Evolutionary conservation across 2,888 invertebrate genomes (phyloP).

Genomic region (Desoria tigrina): DNA sequence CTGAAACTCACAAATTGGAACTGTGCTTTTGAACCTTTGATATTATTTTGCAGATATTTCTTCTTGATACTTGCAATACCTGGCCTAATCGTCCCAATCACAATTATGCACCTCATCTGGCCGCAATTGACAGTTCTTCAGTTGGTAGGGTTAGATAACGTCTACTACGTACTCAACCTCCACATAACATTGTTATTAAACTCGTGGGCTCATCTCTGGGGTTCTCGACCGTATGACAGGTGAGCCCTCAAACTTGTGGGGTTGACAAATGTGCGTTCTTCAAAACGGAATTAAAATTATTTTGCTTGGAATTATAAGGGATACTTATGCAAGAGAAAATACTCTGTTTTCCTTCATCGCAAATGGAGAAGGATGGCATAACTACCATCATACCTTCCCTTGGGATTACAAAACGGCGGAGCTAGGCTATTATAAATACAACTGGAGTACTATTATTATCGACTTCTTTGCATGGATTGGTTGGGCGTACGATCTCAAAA

Average conservation of each 20-base stretch:
- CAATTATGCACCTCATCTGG: neutral
- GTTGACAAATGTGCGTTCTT: too few species aligned
- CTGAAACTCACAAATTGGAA: neutral
- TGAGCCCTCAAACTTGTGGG: too few species aligned
- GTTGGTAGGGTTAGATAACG: neutral
- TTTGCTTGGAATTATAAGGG: too few species aligned
- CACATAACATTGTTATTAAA: slow-evolving; percentile 4
- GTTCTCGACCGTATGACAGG: slow-evolving; percentile 43
- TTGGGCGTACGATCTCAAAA: slow-evolving; percentile 84
- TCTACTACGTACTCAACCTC: neutral
- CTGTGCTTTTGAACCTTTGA: neutral
- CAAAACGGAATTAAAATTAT: too few species aligned
- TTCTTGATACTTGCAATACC: neutral
- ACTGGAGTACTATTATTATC: slow-evolving; percentile 75
- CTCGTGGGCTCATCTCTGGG: slow-evolving; percentile 15
- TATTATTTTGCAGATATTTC: neutral
- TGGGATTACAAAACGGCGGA: slow-evolving; percentile 92
- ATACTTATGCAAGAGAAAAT: slow-evolving; percentile 6
- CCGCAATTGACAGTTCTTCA: neutral
- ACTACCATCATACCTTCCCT: slow-evolving; percentile 90
- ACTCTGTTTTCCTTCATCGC: slow-evolving; percentile 5
- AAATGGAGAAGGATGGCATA: slow-evolving; percentile 76
- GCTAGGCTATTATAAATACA: slow-evolving; percentile 65
- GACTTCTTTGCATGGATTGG: slow-evolving; percentile 80
- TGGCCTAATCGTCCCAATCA: neutral